These are phyloP conservation scores for Tenthredo notha DNA, from an alignment of 2,888 invertebrate genomes.

Conservation along the genomic window DNA sequence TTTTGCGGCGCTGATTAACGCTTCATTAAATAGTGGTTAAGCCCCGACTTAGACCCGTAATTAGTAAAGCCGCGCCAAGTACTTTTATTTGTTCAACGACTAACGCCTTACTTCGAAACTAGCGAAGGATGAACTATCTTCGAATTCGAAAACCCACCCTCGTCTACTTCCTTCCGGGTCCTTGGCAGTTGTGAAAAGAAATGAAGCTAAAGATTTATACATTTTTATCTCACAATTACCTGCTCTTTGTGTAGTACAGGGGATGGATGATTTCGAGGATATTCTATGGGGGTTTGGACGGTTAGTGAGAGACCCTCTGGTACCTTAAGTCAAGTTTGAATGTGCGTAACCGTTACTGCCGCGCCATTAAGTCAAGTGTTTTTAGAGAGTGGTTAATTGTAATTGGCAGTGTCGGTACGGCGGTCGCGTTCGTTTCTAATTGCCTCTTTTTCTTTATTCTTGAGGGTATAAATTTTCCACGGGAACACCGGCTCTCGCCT, in stretches of 20 bases:
- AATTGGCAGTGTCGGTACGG: constrained; percentile 45
- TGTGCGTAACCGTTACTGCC: constrained; percentile 41
- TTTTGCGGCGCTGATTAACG: constrained; percentile 59
- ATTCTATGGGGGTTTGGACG: neutral
- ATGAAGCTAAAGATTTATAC: neutral
- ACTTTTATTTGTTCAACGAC: constrained; percentile 41
- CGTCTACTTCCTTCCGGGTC: neutral
- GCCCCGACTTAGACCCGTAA: constrained; percentile 48
- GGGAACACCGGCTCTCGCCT: constrained; percentile 12
- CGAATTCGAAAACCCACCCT: constrained; percentile 7
- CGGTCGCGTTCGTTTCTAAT: constrained; percentile 27
- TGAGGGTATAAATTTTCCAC: constrained; percentile 41
- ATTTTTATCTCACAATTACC: neutral
- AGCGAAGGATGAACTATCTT: neutral
- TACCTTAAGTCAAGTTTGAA: constrained; percentile 36
- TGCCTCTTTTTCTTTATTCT: constrained; percentile 34
- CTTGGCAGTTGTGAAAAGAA: neutral
- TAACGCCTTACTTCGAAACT: constrained; percentile 28
- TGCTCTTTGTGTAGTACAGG: neutral
- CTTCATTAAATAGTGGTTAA: constrained; percentile 61
- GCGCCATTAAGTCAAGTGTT: constrained; percentile 50
- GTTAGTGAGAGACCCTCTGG: neutral
- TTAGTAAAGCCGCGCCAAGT: constrained; percentile 52
- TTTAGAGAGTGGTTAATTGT: constrained; percentile 52
- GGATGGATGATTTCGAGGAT: neutral